A percentile compares a stretch with the other conserved stretches of the same genome.
Evolutionary conservation across 1,140 invertebrate genomes (phyloP).

Genomic region (Drosophila erecta): DNA sequence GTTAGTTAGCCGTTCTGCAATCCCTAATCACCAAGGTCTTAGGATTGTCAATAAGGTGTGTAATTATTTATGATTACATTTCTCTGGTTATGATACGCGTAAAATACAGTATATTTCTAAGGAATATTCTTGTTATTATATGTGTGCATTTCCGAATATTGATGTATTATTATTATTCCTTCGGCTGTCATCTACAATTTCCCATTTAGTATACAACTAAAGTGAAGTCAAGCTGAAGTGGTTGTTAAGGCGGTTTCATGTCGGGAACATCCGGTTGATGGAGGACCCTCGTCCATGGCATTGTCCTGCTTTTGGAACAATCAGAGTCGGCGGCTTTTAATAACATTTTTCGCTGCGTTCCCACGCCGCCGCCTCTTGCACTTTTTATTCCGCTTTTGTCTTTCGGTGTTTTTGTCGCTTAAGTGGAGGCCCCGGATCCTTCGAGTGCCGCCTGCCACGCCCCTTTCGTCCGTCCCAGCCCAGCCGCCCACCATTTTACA

Average conservation of each 20-base stretch:
- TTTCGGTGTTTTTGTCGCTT: constrained; percentile 50
- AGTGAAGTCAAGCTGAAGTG: background rate
- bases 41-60: too few species aligned
- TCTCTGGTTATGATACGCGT: too few species aligned
- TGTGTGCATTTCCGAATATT: too few species aligned
- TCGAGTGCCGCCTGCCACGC: constrained; percentile 63
- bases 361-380: constrained; percentile 38
- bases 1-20: constrained; percentile 35
- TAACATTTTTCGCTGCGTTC: constrained; percentile 75
- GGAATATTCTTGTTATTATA: too few species aligned
- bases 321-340: constrained; percentile 74
- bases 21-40: constrained; percentile 30
- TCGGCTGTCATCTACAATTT: too few species aligned
- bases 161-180: too few species aligned
- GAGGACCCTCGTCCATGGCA: constrained; percentile 34
- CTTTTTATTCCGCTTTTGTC: constrained; percentile 37
- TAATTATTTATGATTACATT: too few species aligned
- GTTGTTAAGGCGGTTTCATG: constrained; percentile 4
- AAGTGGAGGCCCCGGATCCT: constrained; percentile 61
- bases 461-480: constrained; percentile 20
- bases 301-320: constrained; percentile 44
- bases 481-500: constrained; percentile 65
- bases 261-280: constrained; percentile 45
- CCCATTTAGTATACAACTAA: too few species aligned
- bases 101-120: too few species aligned